Evolutionary conservation across 2,113 vertebrate species (phyloP).

Genomic region (Uria aalge): DNA sequence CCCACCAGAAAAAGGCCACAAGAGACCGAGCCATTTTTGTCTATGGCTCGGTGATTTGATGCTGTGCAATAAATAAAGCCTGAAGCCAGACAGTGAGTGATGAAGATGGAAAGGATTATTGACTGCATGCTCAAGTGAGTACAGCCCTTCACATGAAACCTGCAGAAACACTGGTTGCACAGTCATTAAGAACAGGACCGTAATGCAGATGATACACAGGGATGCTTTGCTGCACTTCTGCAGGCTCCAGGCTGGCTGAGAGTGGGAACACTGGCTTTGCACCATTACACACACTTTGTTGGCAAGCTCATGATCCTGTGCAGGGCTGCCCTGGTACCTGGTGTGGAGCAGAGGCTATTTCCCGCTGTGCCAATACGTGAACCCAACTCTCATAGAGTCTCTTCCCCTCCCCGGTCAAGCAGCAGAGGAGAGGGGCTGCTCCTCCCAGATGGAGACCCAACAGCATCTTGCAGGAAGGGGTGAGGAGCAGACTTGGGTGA

Average conservation of each 20-base stretch:
- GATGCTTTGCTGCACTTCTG: background rate
- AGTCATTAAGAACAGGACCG: background rate
- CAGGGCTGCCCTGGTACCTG: background rate
- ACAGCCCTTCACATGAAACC: background rate
- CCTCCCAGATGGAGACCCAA: background rate
- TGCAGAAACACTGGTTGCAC: background rate
- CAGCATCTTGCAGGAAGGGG: background rate
- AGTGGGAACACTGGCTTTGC: rapidly evolving
- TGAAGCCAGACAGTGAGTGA: conserved; percentile 51
- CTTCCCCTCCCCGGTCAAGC: rapidly evolving
- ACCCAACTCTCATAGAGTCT: background rate
- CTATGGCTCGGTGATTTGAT: background rate
- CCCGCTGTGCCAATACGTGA: rapidly evolving
- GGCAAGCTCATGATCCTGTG: background rate
- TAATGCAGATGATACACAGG: background rate
- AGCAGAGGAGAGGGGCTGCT: background rate
- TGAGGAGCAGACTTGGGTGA: background rate
- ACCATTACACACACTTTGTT: background rate
- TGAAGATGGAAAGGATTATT: conserved; percentile 40
- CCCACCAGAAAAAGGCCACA: background rate
- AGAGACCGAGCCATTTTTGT: background rate
- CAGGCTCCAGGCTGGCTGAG: background rate
- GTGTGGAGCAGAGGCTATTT: background rate
- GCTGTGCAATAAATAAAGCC: conserved; percentile 37
- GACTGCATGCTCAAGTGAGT: conserved; percentile 12